Evolutionary conservation across 2,888 invertebrate genomes (phyloP), one percentile per base, ranked within the genome.

Genomic region (Drosophila robusta): DNA sequence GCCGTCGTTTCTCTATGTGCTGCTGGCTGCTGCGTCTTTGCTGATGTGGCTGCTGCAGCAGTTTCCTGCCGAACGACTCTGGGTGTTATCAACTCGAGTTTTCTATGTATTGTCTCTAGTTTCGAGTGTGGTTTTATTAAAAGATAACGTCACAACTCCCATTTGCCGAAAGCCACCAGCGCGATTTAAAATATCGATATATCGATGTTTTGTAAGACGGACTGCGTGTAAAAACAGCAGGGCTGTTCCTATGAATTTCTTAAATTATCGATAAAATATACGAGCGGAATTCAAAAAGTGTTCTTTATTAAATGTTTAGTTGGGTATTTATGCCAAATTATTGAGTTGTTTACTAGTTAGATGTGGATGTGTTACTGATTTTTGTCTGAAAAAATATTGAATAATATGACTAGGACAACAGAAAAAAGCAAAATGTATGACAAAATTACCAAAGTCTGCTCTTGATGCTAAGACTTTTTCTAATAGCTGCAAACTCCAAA

Each of bases 91-190:
- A 67, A 54, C 14, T 54, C n/a, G 0, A 38, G 24, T n/a, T 44
- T 22, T 22, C 14, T 34, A 6, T 42, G 24, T 45, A 41, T n/a
- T 49, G 22, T 39, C 18, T 39, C 12, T n/a, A 12, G 14, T 41
- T 22, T 42, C 9, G n/a, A 6, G 34, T 32, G 7, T 7, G 18
- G 16, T 44, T 73, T 67, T 57, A 46, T 22, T 45, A 54, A 50
- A 57, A 61, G 61, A 78, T 78, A 74, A 74, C 51, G 67, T 52
- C 54, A 42, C 60, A 73, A 66, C 52, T 61, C 49, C 60, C 45
- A 50, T 57, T 78, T 54, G 68, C 41, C 68, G 41, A 66, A 56
- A 56, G 34, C 36, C 16, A 24, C 11, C 38, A 8, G 56, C 34
- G 18, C 38, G 11, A 46, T 14, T 8, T 18, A 32, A 41, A 42